These are phyloP conservation scores for Tenthredo livida DNA, from an alignment of 2,888 invertebrate genomes.

Conservation along the genomic window DNA sequence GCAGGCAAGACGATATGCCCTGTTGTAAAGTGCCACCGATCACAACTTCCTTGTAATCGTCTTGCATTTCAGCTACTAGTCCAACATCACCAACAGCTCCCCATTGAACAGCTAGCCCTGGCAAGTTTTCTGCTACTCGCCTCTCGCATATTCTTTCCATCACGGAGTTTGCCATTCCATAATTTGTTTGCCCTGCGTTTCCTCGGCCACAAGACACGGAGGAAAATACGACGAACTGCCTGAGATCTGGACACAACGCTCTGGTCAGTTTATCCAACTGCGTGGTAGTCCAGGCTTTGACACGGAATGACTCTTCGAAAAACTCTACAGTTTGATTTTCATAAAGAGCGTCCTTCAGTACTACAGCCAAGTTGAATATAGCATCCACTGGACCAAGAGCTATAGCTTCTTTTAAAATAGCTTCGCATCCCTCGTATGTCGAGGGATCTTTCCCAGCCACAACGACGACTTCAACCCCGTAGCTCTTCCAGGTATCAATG, in stretches of 20 bases:
- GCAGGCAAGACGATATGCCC: constrained; percentile 83
- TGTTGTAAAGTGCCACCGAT: constrained; percentile 85
- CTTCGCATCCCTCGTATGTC: constrained; percentile 84
- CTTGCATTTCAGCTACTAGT: constrained; percentile 79
- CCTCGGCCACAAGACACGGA: constrained; percentile 84
- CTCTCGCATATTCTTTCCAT: constrained; percentile 82
- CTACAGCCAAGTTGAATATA: constrained; percentile 84
- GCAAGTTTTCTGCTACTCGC: constrained; percentile 76
- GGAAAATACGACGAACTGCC: constrained; percentile 84
- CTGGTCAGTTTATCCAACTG: constrained; percentile 81
- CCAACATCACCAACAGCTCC: constrained; percentile 85
- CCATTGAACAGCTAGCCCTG: constrained; percentile 83
- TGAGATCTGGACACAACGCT: constrained; percentile 77
- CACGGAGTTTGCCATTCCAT: constrained; percentile 82
- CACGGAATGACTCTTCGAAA: constrained; percentile 80
- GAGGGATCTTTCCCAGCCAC: constrained; percentile 86
- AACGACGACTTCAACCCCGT: constrained; percentile 85
- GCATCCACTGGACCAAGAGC: constrained; percentile 81
- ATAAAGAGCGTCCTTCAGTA: constrained; percentile 80
- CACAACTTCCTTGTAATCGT: constrained; percentile 76
- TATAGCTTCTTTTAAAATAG: constrained; percentile 82
- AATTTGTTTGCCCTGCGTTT: constrained; percentile 83
- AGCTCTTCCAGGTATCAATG: constrained; percentile 84
- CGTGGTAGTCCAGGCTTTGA: constrained; percentile 82
- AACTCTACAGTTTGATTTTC: constrained; percentile 80